A percentile compares a stretch with the other conserved stretches of the same genome.
Evolutionary conservation across 2,113 vertebrate species (phyloP).

Genomic region (Balaeniceps rex): DNA sequence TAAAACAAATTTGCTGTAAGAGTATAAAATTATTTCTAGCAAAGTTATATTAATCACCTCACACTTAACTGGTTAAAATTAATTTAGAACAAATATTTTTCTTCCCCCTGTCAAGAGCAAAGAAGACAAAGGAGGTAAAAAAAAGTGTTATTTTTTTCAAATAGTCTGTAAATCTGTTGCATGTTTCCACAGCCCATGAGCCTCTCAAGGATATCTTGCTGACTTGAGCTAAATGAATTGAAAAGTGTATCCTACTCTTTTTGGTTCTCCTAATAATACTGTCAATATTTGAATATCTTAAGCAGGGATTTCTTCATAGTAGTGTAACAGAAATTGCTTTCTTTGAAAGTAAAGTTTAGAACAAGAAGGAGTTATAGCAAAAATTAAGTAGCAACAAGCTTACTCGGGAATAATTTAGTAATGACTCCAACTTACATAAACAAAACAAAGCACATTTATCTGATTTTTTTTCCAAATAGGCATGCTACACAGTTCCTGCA

Average conservation of each 20-base stretch:
- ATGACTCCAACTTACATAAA: neutral
- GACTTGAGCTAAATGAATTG: neutral
- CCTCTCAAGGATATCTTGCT: neutral
- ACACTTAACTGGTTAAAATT: neutral
- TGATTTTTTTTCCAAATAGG: neutral
- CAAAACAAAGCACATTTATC: neutral
- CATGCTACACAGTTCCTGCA: neutral
- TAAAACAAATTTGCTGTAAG: neutral
- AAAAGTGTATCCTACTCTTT: neutral
- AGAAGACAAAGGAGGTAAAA: neutral
- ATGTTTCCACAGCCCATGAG: neutral
- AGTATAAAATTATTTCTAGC: neutral
- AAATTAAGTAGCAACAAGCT: neutral
- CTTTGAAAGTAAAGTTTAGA: neutral
- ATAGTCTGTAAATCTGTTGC: neutral
- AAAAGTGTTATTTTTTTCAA: neutral
- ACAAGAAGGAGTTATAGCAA: neutral
- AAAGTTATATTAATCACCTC: conserved; percentile 29
- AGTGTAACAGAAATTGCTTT: neutral
- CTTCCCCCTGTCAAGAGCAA: neutral
- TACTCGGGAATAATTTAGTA: neutral
- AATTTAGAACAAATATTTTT: neutral
- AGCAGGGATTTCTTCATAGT: neutral
- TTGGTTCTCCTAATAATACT: neutral
- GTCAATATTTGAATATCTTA: neutral